Evolutionary conservation across 1,140 invertebrate genomes (phyloP), one percentile per base, ranked within the genome.

Genomic region (Heterodera carotae): DNA sequence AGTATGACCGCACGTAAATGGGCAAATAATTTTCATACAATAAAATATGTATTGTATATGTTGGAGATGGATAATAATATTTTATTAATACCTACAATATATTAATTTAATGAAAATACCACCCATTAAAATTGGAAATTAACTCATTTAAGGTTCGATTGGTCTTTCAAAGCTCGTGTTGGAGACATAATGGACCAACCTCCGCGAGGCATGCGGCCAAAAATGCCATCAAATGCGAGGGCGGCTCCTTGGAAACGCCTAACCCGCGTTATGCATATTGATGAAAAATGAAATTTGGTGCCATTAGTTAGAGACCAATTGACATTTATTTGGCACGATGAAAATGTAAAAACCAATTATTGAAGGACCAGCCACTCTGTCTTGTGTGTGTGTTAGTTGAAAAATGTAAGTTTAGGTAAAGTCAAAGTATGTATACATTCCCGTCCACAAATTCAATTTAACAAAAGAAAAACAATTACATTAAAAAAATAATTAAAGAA

Each of bases 21-120:
- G n/a, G 43, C 34, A 4, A 74, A 31, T 1, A 74, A 74, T 1
- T 62, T 74, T 74, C 72, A 74, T 74, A 25, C 33, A 33, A 43
- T 43, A 43, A 43, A 43, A 43, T 43, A 43, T 8, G 0, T 39
- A 6, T 39, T 39, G 4, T 6, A 39, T 6, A 39, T 39, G 10
- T 39, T 39, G 36, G 10, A 39, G 10, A 39, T n/a, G n/a, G 10
- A 39, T 39, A 39, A 39, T 39, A 39, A 39, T 39, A 43, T 43
- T 43, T 43, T 43, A 43, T 56, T 56, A 2, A 56, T 1, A 18
- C 3, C 0, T 43, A 56, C 15, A 56, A 56, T 22, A 22, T 15
- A 18, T 56, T 56, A 5, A 18, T 56, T 1, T 18, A 56, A 56
- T 56, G 5, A 22, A 22, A 56, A 2, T 56, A 56, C 48, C 48